Evolutionary conservation across 2,113 vertebrate genomes (phyloP).

Genomic region (Micromys minutus): DNA sequence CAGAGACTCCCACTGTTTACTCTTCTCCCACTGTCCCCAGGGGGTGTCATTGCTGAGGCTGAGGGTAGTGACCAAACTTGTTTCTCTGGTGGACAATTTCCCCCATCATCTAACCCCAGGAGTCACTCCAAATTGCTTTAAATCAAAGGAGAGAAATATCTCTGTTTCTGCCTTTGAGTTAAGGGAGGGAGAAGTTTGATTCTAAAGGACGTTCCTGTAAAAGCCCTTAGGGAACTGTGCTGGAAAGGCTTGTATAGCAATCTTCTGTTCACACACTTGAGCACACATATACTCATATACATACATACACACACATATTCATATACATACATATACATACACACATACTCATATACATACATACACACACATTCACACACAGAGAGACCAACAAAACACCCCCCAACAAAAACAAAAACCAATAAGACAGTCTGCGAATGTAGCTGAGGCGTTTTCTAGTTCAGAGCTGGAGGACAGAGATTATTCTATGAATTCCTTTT

Average conservation of each 20-base stretch:
- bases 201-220: neutral
- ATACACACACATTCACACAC: neutral
- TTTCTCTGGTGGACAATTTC: neutral
- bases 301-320: too few relatives aligned
- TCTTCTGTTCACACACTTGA: too few relatives aligned
- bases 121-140: neutral
- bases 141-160: neutral
- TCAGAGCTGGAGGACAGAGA: fast-evolving
- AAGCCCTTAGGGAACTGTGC: neutral
- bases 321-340: too few relatives aligned
- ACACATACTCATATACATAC: too few relatives aligned
- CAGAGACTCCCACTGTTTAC: fast-evolving
- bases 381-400: neutral
- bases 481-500: neutral
- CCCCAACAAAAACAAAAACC: neutral
- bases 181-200: neutral
- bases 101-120: neutral
- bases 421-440: neutral
- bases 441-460: too few relatives aligned
- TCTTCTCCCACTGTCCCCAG: fast-evolving
- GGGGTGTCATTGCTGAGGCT: neutral
- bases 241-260: neutral
- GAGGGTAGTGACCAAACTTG: neutral
- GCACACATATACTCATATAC: too few relatives aligned
- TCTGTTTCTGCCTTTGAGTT: neutral